Conservation (phyloP, 1,140 invertebrate genomes). For the Anthonomus grandis region DNA sequence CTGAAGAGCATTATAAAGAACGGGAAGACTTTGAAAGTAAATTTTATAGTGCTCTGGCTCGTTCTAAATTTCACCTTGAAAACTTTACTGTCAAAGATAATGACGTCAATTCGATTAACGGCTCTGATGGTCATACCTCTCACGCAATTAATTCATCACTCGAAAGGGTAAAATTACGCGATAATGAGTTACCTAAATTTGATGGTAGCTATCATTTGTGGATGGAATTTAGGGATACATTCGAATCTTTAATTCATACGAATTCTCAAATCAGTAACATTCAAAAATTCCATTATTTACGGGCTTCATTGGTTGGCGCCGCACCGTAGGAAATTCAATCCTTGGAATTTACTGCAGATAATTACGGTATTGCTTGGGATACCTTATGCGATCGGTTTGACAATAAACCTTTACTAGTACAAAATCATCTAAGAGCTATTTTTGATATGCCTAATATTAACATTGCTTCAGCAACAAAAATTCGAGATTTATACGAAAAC, state of each 20-base stretch:
- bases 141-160: too few species aligned
- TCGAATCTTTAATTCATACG: constrained; percentile 37
- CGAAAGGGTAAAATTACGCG: not conserved
- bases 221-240: constrained; percentile 40
- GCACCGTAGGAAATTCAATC: constrained; percentile 35
- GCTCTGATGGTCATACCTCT: not conserved
- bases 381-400: constrained; percentile 18
- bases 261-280: constrained; percentile 31
- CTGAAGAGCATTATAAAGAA: not conserved
- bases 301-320: constrained; percentile 35
- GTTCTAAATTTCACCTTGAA: too few species aligned
- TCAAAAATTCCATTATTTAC: too few species aligned
- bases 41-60: not conserved
- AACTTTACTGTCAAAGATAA: not conserved
- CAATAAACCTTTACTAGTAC: constrained; percentile 6
- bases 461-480: constrained; percentile 10
- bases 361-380: constrained; percentile 39
- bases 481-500: too few species aligned
- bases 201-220: too few species aligned
- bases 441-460: too few species aligned
- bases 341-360: constrained; percentile 32
- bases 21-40: too few species aligned
- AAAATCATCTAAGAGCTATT: too few species aligned
- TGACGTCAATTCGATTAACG: not conserved
- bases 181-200: constrained; percentile 28